phyloP scores from a whole-genome alignment of 2,113 vertebrate genomes.

The Manacus vitellinus region DNA sequence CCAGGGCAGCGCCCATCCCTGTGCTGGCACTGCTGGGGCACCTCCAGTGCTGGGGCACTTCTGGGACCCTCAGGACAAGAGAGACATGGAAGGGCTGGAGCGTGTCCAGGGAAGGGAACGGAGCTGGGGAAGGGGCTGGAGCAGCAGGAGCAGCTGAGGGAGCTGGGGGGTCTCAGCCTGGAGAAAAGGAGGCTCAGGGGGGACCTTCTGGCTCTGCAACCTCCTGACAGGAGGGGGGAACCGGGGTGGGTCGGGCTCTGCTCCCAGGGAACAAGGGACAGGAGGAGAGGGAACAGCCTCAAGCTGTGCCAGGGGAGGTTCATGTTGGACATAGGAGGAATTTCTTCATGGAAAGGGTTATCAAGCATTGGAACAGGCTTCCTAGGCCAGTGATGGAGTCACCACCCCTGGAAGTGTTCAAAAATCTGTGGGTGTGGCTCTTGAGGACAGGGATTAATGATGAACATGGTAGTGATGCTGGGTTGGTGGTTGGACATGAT shows the following conservation, averaged over 20 bases:
- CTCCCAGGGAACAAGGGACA: neutral
- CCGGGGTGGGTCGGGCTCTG: rapidly evolving
- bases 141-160: rapidly evolving
- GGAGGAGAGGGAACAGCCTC: rapidly evolving
- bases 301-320: rapidly evolving
- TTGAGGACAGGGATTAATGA: neutral
- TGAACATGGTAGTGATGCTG: rapidly evolving
- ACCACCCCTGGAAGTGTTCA: rapidly evolving
- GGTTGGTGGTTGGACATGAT: neutral
- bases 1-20: neutral
- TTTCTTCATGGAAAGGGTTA: rapidly evolving
- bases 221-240: neutral
- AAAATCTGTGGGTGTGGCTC: rapidly evolving
- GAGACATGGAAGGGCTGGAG: neutral
- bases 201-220: neutral
- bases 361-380: neutral
- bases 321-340: neutral
- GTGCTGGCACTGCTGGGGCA: neutral
- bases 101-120: rapidly evolving
- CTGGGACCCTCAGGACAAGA: neutral
- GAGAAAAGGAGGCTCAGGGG: neutral
- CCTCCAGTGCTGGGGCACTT: neutral
- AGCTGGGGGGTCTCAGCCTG: neutral
- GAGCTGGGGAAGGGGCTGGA: neutral
- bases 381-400: neutral